phyloP scores from a whole-genome alignment of 2,113 vertebrate genomes.

The Phoenicopterus ruber region DNA sequence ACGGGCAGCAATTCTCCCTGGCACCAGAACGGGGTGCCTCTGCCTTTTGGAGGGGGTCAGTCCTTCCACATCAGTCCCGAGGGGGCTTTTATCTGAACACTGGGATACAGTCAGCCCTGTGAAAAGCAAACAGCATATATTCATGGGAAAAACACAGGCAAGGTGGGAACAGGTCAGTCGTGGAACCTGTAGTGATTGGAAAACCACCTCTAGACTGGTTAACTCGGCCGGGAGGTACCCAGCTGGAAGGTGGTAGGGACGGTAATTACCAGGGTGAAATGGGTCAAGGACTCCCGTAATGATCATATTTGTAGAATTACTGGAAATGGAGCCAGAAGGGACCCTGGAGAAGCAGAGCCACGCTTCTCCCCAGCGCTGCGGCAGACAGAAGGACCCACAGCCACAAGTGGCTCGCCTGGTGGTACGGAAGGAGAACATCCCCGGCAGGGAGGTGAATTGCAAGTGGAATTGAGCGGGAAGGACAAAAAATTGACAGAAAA shows the following conservation, averaged over 20 bases:
- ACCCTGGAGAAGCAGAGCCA: background rate
- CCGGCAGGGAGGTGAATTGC: background rate
- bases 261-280: background rate
- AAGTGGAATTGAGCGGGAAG: background rate
- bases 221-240: background rate
- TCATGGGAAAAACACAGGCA: background rate
- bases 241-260: background rate
- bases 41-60: background rate
- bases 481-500: background rate
- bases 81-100: background rate
- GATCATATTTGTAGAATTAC: background rate
- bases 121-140: background rate
- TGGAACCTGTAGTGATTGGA: background rate
- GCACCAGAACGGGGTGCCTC: background rate
- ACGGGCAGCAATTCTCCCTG: background rate
- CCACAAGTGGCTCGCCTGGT: background rate
- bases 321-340: background rate
- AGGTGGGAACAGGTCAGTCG: background rate
- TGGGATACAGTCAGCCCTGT: background rate
- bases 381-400: background rate
- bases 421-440: background rate
- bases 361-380: background rate
- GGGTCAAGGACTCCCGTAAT: background rate
- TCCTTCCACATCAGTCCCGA: background rate
- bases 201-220: background rate